Base-by-base conservation (phyloP, 2,888 invertebrate genomes). In the Polymixis lichenea region DNA sequence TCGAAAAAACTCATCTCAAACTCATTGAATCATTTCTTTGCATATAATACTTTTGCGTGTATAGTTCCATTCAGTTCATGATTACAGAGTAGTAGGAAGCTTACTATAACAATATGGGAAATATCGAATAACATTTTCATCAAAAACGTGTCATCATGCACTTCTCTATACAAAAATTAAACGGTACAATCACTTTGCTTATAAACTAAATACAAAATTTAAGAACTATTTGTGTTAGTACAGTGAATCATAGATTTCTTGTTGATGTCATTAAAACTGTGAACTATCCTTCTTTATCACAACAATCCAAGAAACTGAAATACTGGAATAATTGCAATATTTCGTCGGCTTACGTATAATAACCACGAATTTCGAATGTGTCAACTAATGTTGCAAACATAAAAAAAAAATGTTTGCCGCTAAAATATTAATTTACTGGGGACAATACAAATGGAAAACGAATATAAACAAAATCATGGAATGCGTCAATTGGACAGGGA, bases 401-500 rank as follows among this genome's bases (percentile, higher is more conserved):
- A 13, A 60, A 75, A 66, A 72, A 65, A 46, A 3, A 28, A 56
- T 25, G 19, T 68, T 82, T 64, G 53, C 38, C 22, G 43, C 17
- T 28, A 65, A 46, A 72, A 61, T 13, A 55, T 46, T 61, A 76
- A 58, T 32, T 67, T 32, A 84, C 43, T 64, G 51, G 58, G 76
- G 82, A 86, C 82, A 77, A 84, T 65, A 85, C 80, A 77, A 53
- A 68, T 77, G 82, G 73, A 83, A 76, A 86, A 86, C 74, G 77
- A 81, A 83, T 62, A 76, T 43, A 76, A 62, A 76, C 58, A 68
- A 80, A 61, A 84, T 83, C 80, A 77, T 93, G 94, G 92, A 93
- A 94, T 93, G 93, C 90, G 86, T 91, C 79, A 87, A 89, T 88
- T 87, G 87, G 86, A 88, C 86, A 86, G 85, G 87, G 85, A 83